Evolutionary conservation across 2,888 invertebrate species (phyloP).

Genomic region (Pedicia rivosa): DNA sequence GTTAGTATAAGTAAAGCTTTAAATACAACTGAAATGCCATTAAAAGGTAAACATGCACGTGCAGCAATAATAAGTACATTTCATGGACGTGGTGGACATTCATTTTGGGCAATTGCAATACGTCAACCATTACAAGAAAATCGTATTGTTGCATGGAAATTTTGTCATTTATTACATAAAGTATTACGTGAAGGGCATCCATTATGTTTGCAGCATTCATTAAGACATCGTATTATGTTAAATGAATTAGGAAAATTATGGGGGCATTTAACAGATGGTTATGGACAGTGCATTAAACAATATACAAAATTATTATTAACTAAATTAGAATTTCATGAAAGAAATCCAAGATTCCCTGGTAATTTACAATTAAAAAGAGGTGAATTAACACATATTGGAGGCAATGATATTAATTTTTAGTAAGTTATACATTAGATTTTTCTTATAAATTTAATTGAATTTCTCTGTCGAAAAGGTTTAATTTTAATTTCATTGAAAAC

Average conservation of each 20-base stretch:
- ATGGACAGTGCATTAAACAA: conserved; percentile 78
- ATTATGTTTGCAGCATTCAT: conserved; percentile 70
- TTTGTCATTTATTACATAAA: conserved; percentile 95
- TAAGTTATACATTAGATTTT: conserved; percentile 32
- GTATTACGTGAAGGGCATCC: conserved; percentile 91
- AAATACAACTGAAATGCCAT: conserved; percentile 78
- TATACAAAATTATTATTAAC: conserved; percentile 76
- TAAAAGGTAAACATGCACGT: conserved; percentile 97
- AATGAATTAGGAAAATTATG: conserved; percentile 82
- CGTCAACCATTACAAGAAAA: conserved; percentile 54
- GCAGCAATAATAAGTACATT: conserved; percentile 90
- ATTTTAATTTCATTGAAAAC: too few species aligned
- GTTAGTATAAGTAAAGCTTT: conserved; percentile 82
- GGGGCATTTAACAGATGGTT: conserved; percentile 90
- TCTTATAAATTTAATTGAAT: neutral
- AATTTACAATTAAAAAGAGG: conserved; percentile 73
- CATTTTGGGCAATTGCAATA: conserved; percentile 68
- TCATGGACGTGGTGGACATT: conserved; percentile 76
- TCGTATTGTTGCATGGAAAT: conserved; percentile 96
- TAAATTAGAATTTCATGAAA: conserved; percentile 87
- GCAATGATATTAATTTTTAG: conserved; percentile 90
- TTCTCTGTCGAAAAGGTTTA: conserved; percentile 8
- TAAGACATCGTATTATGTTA: conserved; percentile 61
- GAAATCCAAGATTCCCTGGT: conserved; percentile 87
- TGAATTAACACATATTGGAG: conserved; percentile 72